Evolutionary conservation across 2,888 invertebrate species (phyloP).

Genomic region (Eristalis arbustorum): DNA sequence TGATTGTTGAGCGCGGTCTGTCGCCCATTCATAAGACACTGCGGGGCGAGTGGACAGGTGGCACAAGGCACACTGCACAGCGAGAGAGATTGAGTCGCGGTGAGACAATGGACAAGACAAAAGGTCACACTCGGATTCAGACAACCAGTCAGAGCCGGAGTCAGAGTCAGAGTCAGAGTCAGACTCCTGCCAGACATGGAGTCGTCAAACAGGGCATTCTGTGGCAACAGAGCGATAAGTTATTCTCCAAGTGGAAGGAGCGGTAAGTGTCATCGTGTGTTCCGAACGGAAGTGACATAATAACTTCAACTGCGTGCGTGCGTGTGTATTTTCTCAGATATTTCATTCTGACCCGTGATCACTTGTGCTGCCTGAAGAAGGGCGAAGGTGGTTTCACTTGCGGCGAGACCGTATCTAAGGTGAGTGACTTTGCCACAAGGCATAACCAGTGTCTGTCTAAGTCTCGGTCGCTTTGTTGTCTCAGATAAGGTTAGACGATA

Average conservation of each 20-base stretch:
- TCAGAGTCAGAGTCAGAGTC: neutral
- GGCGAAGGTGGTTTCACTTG: conserved; percentile 59
- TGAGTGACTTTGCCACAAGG: conserved; percentile 20
- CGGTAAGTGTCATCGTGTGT: conserved; percentile 24
- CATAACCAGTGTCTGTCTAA: neutral
- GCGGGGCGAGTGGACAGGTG: conserved; percentile 23
- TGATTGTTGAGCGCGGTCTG: conserved; percentile 40
- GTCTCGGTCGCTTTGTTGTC: neutral
- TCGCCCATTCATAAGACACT: conserved; percentile 44
- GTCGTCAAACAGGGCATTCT: conserved; percentile 67
- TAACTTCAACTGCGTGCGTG: neutral
- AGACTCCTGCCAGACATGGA: conserved; percentile 48
- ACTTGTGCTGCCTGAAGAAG: conserved; percentile 58
- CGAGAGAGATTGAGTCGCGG: no score
- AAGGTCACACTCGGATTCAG: conserved; percentile 37
- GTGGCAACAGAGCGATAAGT: conserved; percentile 62
- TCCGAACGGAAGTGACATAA: conserved; percentile 47
- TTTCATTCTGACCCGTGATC: conserved; percentile 60
- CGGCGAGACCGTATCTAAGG: conserved; percentile 60
- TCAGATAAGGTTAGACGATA: conserved; percentile 61
- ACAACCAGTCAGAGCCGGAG: no score
- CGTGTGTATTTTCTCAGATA: conserved; percentile 35
- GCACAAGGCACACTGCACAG: no score
- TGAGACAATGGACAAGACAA: conserved; percentile 46
- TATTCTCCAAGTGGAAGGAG: conserved; percentile 65